Conservation (phyloP, 2,113 vertebrate species). For the Cololabis saira region DNA sequence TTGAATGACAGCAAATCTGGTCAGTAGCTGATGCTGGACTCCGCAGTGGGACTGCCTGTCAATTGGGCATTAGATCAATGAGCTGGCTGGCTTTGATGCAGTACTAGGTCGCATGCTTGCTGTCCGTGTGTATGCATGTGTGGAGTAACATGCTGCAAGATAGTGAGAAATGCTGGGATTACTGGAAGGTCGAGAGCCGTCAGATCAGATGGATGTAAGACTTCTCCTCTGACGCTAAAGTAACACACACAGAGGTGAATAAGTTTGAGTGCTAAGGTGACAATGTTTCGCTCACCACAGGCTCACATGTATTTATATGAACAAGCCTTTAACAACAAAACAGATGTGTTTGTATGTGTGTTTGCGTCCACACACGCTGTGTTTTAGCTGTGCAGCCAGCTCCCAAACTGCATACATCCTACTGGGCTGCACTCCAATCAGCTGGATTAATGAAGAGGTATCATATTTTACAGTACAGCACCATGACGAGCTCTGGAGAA, state of each 20-base stretch:
- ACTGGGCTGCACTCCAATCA: conserved; percentile 73
- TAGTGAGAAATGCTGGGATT: conserved; percentile 75
- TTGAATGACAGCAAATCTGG: conserved; percentile 40
- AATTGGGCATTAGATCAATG: conserved; percentile 61
- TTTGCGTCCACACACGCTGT: conserved; percentile 29
- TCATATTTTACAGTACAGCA: conserved; percentile 74
- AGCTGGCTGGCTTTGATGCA: conserved; percentile 67
- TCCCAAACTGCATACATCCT: conserved; percentile 61
- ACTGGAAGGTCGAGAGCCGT: conserved; percentile 73
- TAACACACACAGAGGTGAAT: conserved; percentile 57
- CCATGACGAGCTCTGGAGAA: conserved; percentile 55
- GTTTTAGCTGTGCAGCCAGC: conserved; percentile 23
- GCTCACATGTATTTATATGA: background rate
- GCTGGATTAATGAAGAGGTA: conserved; percentile 79
- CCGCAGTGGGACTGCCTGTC: conserved; percentile 57
- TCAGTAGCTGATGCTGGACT: conserved; percentile 57
- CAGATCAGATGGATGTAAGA: conserved; percentile 76
- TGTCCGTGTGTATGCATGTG: conserved; percentile 37
- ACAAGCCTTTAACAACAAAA: conserved; percentile 10
- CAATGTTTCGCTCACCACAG: conserved; percentile 46
- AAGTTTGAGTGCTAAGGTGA: conserved; percentile 52
- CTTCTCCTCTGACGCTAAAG: conserved; percentile 59
- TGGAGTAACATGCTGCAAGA: conserved; percentile 69
- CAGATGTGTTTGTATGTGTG: conserved; percentile 39
- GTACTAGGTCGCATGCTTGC: conserved; percentile 61